These are phyloP conservation scores for Galleria mellonella DNA, from an alignment of 1,140 invertebrate species.

Conservation along the genomic window DNA sequence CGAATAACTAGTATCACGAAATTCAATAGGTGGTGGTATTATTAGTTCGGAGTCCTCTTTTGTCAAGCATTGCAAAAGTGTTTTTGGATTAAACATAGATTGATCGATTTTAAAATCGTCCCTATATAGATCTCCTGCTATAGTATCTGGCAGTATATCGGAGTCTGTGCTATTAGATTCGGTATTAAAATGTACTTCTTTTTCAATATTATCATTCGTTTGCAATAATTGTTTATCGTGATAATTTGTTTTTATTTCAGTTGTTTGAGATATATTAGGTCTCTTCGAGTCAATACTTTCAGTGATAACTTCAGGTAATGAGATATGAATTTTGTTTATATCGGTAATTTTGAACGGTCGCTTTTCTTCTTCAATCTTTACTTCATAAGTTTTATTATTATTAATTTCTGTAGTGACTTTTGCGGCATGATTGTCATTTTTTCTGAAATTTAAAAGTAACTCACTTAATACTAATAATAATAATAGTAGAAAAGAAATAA, in stretches of 20 bases:
- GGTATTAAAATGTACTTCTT: neutral
- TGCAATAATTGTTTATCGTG: neutral
- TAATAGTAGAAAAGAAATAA: no score
- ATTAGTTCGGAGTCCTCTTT: conserved; percentile 22
- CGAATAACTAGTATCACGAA: conserved; percentile 27
- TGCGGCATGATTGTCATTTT: no score
- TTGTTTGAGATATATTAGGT: no score
- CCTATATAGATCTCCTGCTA: neutral
- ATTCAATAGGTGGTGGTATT: conserved; percentile 39
- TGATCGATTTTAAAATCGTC: conserved; percentile 25
- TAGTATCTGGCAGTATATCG: neutral
- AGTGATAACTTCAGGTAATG: conserved; percentile 20
- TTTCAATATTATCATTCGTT: neutral
- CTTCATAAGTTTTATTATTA: no score
- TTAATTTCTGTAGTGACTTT: no score
- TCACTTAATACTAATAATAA: no score
- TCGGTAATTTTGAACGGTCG: conserved; percentile 42
- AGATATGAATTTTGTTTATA: conserved; percentile 27
- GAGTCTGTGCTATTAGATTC: neutral
- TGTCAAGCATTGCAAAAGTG: conserved; percentile 29
- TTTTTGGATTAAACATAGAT: conserved; percentile 53
- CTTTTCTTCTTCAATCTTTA: neutral
- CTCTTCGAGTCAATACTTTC: neutral
- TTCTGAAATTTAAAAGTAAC: no score
- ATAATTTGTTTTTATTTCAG: neutral